These are phyloP conservation scores for Harpagifer antarcticus DNA, from an alignment of 2,797 vertebrate genomes.

Conservation along the genomic window DNA sequence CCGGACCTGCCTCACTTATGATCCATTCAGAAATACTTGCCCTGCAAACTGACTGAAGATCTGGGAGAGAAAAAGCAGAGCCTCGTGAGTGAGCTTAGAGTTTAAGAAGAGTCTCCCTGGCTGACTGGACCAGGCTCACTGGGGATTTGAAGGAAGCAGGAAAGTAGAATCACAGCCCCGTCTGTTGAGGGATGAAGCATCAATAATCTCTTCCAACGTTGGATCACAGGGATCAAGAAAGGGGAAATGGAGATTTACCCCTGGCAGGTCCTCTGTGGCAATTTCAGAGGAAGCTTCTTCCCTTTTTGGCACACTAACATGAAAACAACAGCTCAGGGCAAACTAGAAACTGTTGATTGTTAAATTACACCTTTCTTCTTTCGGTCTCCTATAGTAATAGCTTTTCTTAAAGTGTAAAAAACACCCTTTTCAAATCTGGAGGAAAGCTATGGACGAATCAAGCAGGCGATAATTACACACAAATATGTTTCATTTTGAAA, in stretches of 20 bases:
- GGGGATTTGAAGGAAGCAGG: constrained; percentile 47
- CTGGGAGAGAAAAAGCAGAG: constrained; percentile 38
- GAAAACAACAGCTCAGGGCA: not conserved
- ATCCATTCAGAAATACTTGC: constrained; percentile 43
- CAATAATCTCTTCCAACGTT: constrained; percentile 20
- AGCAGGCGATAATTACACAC: constrained; percentile 42
- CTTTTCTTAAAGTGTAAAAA: constrained; percentile 35
- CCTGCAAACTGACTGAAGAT: constrained; percentile 55
- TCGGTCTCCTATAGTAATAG: constrained; percentile 23
- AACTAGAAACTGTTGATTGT: constrained; percentile 40
- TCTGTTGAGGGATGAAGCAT: constrained; percentile 31
- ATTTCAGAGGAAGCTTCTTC: not conserved
- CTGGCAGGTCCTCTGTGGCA: constrained; percentile 18
- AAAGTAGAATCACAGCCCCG: constrained; percentile 56
- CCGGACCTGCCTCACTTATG: constrained; percentile 53
- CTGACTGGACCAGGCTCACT: constrained; percentile 25
- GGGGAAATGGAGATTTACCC: constrained; percentile 35
- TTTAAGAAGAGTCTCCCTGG: constrained; percentile 48
- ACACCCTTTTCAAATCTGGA: constrained; percentile 64
- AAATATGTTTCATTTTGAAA: constrained; percentile 40
- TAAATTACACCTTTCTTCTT: constrained; percentile 23
- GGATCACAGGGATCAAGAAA: constrained; percentile 34
- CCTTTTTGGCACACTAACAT: not conserved
- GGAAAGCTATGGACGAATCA: constrained; percentile 18
- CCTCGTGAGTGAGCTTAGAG: constrained; percentile 39